Base-by-base conservation (phyloP, 1,140 invertebrate genomes). In the Drosophila ambigua region DNA sequence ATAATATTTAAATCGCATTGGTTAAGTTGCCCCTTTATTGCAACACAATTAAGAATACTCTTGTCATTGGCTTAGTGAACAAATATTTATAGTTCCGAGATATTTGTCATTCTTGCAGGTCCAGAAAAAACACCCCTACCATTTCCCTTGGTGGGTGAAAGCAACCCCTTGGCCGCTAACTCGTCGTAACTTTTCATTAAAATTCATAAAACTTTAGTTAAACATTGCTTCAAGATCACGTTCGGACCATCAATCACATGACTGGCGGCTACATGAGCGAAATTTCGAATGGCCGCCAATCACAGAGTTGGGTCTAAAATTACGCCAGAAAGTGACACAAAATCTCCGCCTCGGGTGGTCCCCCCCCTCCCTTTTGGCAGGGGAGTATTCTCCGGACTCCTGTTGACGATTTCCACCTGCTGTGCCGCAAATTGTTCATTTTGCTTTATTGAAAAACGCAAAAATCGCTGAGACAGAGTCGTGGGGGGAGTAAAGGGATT, bases 241-340 rank as follows among this genome's bases (percentile, higher is more conserved):
- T 71, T 52, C 48, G 49, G 61, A 66, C 71, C 82, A 84, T 84
- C 82, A 84, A 84, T 84, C 81, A 84, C 82, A 77, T 67, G 73
- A 60, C 58, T 59, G 73, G 65, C 77, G 71, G 71, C 60, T 61
- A 80, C 78, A 79, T 49, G 51, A 71, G 71, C 46, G 59, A 73
- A 64, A 84, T 81, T 74, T 72, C 73, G 69, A 77, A 84, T 87
- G 82, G 68, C 64, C 81, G 73, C 73, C 82, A 77, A 84, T 84
- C 82, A 81, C 82, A 81, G 77, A 75, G 72, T 59, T 71, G 82
- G 41, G 58, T 26, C 49, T 58, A 58, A 81, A 85, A 85, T 77
- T 72, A 81, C 63, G 59, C 55, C 69, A 67, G 50, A 77, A 80
- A 80, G 77, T 75, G 77, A 79, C 77, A 79, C 77, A 79, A 71